These are phyloP conservation scores for Latrodectus hesperus DNA, from an alignment of 2,888 invertebrate genomes.

Conservation along the genomic window DNA sequence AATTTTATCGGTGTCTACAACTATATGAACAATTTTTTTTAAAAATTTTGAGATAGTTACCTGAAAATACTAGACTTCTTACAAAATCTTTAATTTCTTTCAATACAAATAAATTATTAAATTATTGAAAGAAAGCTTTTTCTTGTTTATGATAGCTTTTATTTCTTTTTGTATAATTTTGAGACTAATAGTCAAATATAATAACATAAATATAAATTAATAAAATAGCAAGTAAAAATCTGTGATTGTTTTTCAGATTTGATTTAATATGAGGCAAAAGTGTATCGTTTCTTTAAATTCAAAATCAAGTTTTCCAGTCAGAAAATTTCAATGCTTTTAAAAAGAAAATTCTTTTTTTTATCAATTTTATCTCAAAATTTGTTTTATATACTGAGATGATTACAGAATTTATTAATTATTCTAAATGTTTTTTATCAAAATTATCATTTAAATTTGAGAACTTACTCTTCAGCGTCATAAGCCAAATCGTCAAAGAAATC, in stretches of 20 bases:
- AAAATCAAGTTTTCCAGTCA: background rate
- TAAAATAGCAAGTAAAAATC: background rate
- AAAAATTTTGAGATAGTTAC: too few relatives aligned
- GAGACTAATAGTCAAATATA: background rate
- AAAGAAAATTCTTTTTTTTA: background rate
- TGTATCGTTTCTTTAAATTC: background rate
- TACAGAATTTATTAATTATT: background rate
- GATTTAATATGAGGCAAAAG: background rate
- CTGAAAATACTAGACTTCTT: background rate
- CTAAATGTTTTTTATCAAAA: background rate
- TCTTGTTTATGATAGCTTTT: background rate
- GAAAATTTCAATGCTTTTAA: background rate
- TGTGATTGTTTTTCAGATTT: background rate
- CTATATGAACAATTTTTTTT: too few relatives aligned
- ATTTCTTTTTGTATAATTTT: background rate
- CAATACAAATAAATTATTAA: background rate
- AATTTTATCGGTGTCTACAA: too few relatives aligned
- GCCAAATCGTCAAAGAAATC: constrained; percentile 23
- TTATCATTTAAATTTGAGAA: background rate
- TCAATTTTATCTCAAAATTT: too few relatives aligned
- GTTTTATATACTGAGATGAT: background rate
- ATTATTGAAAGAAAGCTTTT: background rate
- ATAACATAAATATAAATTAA: background rate
- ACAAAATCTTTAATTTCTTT: background rate
- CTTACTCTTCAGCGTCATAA: constrained; percentile 40